Evolutionary conservation across 1,140 invertebrate genomes (phyloP).

Genomic region (Thaumetopoea pityocampa): DNA sequence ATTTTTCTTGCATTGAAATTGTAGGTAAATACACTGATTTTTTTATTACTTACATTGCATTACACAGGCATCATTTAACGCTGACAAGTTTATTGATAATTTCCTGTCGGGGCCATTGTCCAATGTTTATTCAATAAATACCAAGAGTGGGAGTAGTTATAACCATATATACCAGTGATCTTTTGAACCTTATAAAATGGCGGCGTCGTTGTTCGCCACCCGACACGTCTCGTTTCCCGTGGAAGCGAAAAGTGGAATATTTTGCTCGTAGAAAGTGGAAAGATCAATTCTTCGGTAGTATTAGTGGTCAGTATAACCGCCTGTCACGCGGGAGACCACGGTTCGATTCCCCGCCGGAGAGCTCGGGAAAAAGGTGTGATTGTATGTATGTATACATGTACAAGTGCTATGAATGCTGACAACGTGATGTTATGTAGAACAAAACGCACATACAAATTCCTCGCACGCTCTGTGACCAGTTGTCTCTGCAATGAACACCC

Average conservation of each 20-base stretch:
- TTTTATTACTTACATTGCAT: slow-evolving; percentile 36
- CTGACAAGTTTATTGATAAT: slow-evolving; percentile 61
- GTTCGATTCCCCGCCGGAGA: no score
- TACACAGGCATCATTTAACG: slow-evolving; percentile 38
- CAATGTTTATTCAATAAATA: slow-evolving; percentile 50
- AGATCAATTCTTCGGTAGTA: no score
- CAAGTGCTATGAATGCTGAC: slow-evolving; percentile 15
- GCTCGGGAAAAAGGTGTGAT: no score
- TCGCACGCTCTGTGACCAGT: slow-evolving; percentile 21
- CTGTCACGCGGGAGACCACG: no score
- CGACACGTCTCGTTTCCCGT: no score
- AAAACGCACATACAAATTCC: slow-evolving; percentile 21
- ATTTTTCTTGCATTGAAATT: background rate
- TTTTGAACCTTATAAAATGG: no score
- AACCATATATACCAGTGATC: no score
- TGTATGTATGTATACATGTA: no score
- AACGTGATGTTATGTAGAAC: slow-evolving; percentile 9
- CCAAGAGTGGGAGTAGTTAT: slow-evolving; percentile 30
- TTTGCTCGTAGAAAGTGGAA: no score
- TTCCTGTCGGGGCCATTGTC: slow-evolving; percentile 52
- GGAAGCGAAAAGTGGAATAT: no score
- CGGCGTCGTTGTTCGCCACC: no score
- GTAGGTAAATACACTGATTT: slow-evolving; percentile 41
- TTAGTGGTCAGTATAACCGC: no score
- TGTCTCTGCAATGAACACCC: slow-evolving; percentile 21